Base-by-base conservation (phyloP, 1,140 invertebrate genomes). In the Rhagoletis pomonella region DNA sequence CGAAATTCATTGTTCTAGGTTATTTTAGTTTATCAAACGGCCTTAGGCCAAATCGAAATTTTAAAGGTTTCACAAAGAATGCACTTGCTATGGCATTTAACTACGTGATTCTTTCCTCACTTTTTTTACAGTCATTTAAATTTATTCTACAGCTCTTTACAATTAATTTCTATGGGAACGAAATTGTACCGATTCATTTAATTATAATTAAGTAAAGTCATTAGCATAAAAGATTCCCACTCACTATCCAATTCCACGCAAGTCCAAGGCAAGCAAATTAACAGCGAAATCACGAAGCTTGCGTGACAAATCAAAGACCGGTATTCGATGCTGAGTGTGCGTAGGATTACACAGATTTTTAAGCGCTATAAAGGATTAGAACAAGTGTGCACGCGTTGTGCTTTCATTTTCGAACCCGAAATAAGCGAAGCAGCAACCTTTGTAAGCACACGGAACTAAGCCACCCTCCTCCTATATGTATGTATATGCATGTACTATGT, bases 261-360 rank as follows among this genome's bases (percentile, higher is more conserved):
- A 29, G 29, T 29, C 29, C 29, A 29, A 29, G 29, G 29, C n/a
- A 69, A 69, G 44, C 44, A 19, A 47, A 77, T 77, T 6, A 1
- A 5, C 47, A 50, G 12, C 19, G 10, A 77, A 77, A 55, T 77
- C 9, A 77, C 47, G n/a, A n/a, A 77, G 55, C 73, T 55, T 77
- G 73, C 73, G 9, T 50, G 17, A 77, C 73, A 77, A 77, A 77
- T 77, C 73, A 55, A 47, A 29, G 42, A 77, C 73, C 7, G 14
- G 47, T 77, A n/a, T 29, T 77, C 73, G n/a, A 77, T n/a, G 44
- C n/a, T 55, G 47, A 77, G 73, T 77, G 73, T 77, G 73, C 73
- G n/a, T 14, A 10, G 47, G 73, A 77, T 77, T 77, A 77, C 17
- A 17, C 73, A n/a, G n/a, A 50, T 77, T 77, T 77, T 77, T 55